Evolutionary conservation across 2,113 vertebrate species (phyloP).

Genomic region (Ascaphus truei): DNA sequence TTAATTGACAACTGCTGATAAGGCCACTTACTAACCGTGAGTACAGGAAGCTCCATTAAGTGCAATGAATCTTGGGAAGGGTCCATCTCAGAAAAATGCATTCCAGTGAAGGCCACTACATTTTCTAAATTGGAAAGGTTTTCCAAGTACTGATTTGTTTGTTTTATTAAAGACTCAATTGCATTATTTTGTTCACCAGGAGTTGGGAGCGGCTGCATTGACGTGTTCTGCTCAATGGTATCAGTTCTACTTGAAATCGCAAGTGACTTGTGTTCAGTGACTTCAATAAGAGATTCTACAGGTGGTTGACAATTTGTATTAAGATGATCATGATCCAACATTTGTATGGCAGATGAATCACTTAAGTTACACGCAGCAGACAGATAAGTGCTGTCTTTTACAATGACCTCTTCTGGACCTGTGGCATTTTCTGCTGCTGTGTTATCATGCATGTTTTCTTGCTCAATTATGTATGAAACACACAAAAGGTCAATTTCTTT

Average conservation of each 20-base stretch:
- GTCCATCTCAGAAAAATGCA: neutral
- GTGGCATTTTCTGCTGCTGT: neutral
- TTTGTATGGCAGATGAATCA: neutral
- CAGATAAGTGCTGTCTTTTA: conserved; percentile 46
- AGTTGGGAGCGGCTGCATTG: neutral
- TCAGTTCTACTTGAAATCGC: neutral
- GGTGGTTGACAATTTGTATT: neutral
- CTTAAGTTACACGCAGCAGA: conserved; percentile 49
- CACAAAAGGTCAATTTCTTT: conserved; percentile 39
- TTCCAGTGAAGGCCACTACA: neutral
- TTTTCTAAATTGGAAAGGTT: no score
- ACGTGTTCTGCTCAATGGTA: neutral
- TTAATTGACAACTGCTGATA: neutral
- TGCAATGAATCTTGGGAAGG: neutral
- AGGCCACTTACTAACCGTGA: neutral
- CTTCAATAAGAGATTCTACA: neutral
- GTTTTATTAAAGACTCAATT: neutral
- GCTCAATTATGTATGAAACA: neutral
- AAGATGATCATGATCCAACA: neutral
- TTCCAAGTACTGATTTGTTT: neutral
- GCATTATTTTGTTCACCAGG: neutral
- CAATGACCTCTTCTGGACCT: conserved; percentile 39
- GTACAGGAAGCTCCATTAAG: neutral
- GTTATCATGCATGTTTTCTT: neutral
- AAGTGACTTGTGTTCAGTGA: neutral